Evolutionary conservation across 2,113 vertebrate species (phyloP), one percentile per base, ranked within the genome.

Genomic region (Scomber colias): DNA sequence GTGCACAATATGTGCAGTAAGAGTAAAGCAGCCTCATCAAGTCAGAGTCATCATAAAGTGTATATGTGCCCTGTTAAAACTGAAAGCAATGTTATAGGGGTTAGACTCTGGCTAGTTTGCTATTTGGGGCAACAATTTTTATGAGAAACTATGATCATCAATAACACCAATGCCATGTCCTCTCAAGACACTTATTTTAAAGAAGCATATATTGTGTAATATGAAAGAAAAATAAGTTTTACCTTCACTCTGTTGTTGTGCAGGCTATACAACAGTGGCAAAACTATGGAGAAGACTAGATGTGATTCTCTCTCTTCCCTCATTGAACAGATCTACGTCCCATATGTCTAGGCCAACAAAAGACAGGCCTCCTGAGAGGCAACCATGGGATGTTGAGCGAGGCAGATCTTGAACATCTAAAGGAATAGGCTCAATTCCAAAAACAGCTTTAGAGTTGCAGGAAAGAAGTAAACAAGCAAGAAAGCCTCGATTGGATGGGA

Each of bases 291-390:
- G 64, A 63, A 70, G 60, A 84, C 79, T 73, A 69, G 77, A 83
- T 63, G 51, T 48, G 24, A 82, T 68, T 75, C 68, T 71, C 79
- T 31, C 19, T 78, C 56, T 77, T 86, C 63, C 70, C 71, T 89
- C 69, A 71, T 79, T 75, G 79, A 87, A 86, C 89, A 84, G 84
- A 85, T 87, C 89, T 85, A 62, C 63, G n/a, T 89, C 88, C 87
- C 89, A 82, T 86, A 90, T 90, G 87, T 87, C 73, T 74, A 30
- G 75, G 56, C 69, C 79, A 83, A 90, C 84, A 90, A 90, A 90
- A 90, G 82, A 66, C 45, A 82, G 60, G 67, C 71, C 84, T 85
- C 87, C 81, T 81, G 72, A 87, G 86, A 84, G 67, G 71, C 61
- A 83, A 85, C 54, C 77, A 90, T 16, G 69, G 85, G 80, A 81